A percentile compares a stretch with the other conserved stretches of the same genome.
phyloP scores from a whole-genome alignment of 1,140 invertebrate genomes.

The Cotesia typhae region DNA sequence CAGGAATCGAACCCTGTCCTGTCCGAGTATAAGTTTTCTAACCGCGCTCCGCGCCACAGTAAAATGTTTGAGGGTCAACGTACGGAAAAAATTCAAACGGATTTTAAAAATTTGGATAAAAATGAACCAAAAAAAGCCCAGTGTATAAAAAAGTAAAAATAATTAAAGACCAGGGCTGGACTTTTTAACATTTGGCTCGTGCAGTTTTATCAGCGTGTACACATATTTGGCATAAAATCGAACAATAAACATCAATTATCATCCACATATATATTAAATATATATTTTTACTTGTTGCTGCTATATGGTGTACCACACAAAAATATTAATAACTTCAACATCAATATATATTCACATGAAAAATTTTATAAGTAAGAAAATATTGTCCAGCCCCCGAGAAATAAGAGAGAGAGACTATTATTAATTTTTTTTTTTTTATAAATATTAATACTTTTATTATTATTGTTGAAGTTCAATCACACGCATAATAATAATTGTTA shows the following conservation, averaged over 20 bases:
- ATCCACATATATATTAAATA: slow-evolving; percentile 21
- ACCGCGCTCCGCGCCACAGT: too few species aligned
- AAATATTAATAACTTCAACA: slow-evolving; percentile 37
- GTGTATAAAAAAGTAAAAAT: too few species aligned
- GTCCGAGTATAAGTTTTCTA: too few species aligned
- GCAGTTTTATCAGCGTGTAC: slow-evolving; percentile 39
- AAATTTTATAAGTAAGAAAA: slow-evolving; percentile 41
- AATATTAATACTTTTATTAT: slow-evolving; percentile 20
- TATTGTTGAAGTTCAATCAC: neutral
- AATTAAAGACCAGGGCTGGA: slow-evolving; percentile 40
- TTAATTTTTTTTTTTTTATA: slow-evolving; percentile 12
- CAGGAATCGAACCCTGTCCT: too few species aligned
- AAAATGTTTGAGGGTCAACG: too few species aligned
- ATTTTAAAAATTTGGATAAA: too few species aligned
- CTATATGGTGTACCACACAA: slow-evolving; percentile 31
- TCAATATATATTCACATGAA: slow-evolving; percentile 10
- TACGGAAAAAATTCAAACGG: too few species aligned
- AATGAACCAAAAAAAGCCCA: too few species aligned
- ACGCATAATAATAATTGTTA: slow-evolving; percentile 5
- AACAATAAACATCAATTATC: slow-evolving; percentile 54
- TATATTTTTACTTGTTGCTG: slow-evolving; percentile 21
- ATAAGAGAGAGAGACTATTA: too few species aligned
- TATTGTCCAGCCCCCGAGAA: slow-evolving; percentile 44
- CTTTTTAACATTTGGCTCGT: slow-evolving; percentile 35
- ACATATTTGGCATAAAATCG: slow-evolving; percentile 49